phyloP scores from a whole-genome alignment of 1,140 invertebrate species.

The Drosophila aff. region DNA sequence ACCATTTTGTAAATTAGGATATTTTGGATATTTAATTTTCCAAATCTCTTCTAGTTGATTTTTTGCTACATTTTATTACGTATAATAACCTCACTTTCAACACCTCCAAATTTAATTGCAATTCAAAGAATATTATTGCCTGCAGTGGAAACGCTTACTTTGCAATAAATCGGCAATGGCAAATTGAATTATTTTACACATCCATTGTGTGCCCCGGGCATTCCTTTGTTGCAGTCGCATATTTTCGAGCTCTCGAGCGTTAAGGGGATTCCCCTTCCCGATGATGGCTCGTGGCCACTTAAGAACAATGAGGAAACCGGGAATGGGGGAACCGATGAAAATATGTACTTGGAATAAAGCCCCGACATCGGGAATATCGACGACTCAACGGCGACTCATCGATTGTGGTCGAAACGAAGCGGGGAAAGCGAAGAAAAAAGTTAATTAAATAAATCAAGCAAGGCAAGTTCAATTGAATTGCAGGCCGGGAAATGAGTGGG shows the following conservation, averaged over 20 bases:
- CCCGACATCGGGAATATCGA: conserved; percentile 26
- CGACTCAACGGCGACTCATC: conserved; percentile 32
- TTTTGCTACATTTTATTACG: too few relatives aligned
- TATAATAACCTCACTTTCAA: neutral
- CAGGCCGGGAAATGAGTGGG: conserved; percentile 75
- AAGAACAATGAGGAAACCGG: conserved; percentile 50
- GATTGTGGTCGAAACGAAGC: conserved; percentile 38
- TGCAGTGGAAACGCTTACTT: conserved; percentile 5
- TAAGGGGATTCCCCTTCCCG: conserved; percentile 43
- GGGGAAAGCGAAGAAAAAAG: conserved; percentile 47
- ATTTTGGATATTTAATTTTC: too few relatives aligned
- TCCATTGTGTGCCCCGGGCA: conserved; percentile 12
- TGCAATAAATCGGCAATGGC: conserved; percentile 29
- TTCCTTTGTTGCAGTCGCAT: conserved; percentile 9
- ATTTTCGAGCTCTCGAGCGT: conserved; percentile 12
- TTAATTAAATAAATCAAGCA: conserved; percentile 83
- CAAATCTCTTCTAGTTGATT: too few relatives aligned
- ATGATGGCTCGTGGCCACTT: conserved; percentile 50
- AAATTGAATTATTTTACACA: conserved; percentile 40
- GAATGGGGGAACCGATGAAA: conserved; percentile 14
- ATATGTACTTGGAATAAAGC: conserved; percentile 14
- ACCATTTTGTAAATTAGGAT: too few relatives aligned
- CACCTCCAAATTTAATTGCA: neutral
- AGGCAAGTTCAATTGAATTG: conserved; percentile 79
- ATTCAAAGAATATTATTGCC: conserved; percentile 6